A percentile compares a stretch with the other conserved stretches of the same genome.
Conservation (phyloP, 2,797 vertebrate genomes). For the Pristis pectinata region DNA sequence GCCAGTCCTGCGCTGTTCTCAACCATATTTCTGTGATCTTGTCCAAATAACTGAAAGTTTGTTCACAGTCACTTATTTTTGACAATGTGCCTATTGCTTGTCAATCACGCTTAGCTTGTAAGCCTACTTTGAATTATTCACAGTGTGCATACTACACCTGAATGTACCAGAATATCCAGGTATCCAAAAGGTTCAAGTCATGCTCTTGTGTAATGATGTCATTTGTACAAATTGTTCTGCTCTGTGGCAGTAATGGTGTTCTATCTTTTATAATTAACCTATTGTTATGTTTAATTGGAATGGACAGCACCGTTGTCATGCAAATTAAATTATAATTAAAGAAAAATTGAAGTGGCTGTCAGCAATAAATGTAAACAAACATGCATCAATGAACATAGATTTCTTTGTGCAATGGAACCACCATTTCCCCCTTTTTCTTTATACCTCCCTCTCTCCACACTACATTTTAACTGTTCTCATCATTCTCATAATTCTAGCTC, state of each 20-base stretch:
- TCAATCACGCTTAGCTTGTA: not conserved
- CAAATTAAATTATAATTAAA: constrained; percentile 2
- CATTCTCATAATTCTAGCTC: not conserved
- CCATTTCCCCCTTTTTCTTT: not conserved
- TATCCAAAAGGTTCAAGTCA: not conserved
- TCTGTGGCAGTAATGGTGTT: not conserved
- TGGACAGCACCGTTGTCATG: not conserved
- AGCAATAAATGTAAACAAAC: not conserved
- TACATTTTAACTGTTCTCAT: not conserved
- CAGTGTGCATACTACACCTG: not conserved
- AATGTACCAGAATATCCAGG: not conserved
- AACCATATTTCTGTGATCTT: too few species aligned
- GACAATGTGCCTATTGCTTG: not conserved
- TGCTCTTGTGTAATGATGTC: not conserved
- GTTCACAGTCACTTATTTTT: not conserved
- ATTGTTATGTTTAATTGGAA: not conserved
- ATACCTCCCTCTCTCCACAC: not conserved
- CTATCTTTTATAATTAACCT: not conserved
- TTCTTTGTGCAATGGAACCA: not conserved
- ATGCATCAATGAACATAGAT: not conserved
- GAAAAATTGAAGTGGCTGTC: not conserved
- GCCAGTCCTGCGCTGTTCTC: too few species aligned
- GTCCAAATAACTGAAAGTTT: not conserved
- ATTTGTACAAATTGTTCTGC: constrained; percentile 1
- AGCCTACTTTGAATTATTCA: not conserved